Percentiles rank a stretch among this genome's conserved stretches.
Evolutionary conservation across 2,888 invertebrate genomes (phyloP).

Genomic region (Stenichneumon culpator): DNA sequence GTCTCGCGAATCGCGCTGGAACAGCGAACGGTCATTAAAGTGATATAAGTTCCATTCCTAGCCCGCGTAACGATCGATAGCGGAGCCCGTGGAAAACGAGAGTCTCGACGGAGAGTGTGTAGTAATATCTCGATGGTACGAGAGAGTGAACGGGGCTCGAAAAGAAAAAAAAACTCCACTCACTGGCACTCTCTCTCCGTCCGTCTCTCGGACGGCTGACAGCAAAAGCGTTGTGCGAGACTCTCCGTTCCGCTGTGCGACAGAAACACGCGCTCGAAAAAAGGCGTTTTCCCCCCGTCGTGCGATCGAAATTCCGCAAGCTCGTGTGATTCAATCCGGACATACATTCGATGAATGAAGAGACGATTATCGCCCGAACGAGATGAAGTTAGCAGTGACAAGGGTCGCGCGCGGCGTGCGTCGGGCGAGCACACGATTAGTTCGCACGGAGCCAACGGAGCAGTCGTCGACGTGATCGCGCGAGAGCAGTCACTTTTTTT

Average conservation of each 20-base stretch:
- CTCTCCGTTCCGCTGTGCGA: conserved; percentile 14
- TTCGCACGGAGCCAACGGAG: not conserved
- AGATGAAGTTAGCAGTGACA: conserved; percentile 5
- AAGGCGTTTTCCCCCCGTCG: conserved; percentile 66
- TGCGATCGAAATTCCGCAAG: too few species aligned
- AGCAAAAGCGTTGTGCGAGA: conserved; percentile 47
- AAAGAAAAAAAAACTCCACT: not conserved
- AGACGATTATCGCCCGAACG: not conserved
- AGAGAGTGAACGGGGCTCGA: conserved; percentile 16
- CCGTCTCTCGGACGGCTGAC: conserved; percentile 45
- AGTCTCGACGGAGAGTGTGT: conserved; percentile 10
- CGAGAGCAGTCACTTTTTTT: conserved; percentile 53
- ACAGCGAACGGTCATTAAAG: conserved; percentile 25
- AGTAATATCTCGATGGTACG: conserved; percentile 7
- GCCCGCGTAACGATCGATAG: conserved; percentile 51
- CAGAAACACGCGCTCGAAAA: conserved; percentile 58
- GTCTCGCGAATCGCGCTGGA: not conserved
- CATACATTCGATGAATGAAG: conserved; percentile 32
- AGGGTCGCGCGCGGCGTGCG: not conserved
- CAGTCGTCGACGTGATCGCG: conserved; percentile 29
- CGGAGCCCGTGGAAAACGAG: conserved; percentile 49
- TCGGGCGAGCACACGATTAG: conserved; percentile 8
- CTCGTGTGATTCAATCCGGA: conserved; percentile 7
- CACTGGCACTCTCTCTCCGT: conserved; percentile 15
- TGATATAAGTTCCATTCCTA: conserved; percentile 33